These are phyloP conservation scores for Macrotis lagotis DNA, from an alignment of 2,113 vertebrate genomes.

Conservation along the genomic window DNA sequence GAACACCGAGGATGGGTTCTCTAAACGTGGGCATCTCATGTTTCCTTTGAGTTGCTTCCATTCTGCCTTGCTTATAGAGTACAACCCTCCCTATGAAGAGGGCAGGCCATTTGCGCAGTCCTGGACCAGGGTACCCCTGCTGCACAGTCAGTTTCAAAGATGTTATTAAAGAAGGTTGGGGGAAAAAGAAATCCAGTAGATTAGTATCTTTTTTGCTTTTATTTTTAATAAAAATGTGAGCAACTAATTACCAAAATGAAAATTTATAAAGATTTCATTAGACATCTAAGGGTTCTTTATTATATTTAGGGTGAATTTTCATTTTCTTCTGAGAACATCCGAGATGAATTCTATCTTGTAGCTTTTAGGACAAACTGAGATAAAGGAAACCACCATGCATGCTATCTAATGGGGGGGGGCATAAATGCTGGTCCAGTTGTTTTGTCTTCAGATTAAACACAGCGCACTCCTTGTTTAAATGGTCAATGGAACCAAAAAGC, in stretches of 20 bases:
- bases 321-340: neutral
- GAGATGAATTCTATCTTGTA: neutral
- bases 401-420: neutral
- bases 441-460: slow-evolving; percentile 34
- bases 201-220: neutral
- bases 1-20: no score
- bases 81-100: no score
- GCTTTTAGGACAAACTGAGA: slow-evolving; percentile 10
- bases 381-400: slow-evolving; percentile 1
- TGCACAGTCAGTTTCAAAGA: no score
- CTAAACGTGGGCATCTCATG: no score
- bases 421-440: slow-evolving; percentile 15
- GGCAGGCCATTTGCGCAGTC: no score
- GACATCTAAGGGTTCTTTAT: neutral
- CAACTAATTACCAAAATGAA: neutral
- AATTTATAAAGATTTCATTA: neutral
- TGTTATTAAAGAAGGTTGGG: neutral
- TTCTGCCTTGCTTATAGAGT: no score
- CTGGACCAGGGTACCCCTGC: no score
- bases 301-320: neutral
- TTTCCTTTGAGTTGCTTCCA: no score
- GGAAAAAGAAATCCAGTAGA: neutral
- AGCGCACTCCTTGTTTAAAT: slow-evolving; percentile 6
- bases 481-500: neutral
- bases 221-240: neutral